Conservation (phyloP, 1,140 invertebrate species). For the Choristoneura fumiferana region DNA sequence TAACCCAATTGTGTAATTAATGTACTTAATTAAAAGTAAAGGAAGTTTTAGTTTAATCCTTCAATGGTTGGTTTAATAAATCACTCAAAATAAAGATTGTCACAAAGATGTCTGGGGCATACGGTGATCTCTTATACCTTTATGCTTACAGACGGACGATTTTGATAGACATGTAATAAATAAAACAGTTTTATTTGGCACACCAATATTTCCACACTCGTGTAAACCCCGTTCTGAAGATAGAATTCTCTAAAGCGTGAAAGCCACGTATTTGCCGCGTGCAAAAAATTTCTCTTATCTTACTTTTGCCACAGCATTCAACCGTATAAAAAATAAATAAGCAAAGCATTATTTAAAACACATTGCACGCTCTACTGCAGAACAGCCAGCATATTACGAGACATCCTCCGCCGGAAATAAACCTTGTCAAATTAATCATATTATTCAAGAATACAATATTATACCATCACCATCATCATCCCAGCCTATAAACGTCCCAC, state of each 20-base stretch:
- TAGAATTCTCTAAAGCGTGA: neutral
- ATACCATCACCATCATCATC: too few species aligned
- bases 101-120: too few species aligned
- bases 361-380: slow-evolving; percentile 49
- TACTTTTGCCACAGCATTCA: neutral
- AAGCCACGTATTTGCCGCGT: neutral
- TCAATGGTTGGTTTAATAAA: slow-evolving; percentile 46
- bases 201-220: slow-evolving; percentile 2
- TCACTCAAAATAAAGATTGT: neutral
- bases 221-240: neutral
- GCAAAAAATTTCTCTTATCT: neutral
- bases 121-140: too few species aligned
- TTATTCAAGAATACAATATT: neutral
- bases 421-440: slow-evolving; percentile 40
- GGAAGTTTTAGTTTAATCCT: slow-evolving; percentile 18
- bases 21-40: too few species aligned
- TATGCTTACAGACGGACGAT: too few species aligned
- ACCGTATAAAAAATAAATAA: slow-evolving; percentile 15
- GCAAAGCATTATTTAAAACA: slow-evolving; percentile 53
- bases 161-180: neutral
- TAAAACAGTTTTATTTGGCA: neutral
- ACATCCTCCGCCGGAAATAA: slow-evolving; percentile 56
- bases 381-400: slow-evolving; percentile 44
- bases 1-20: slow-evolving; percentile 49
- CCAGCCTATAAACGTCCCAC: too few species aligned